Percentiles rank a stretch among this genome's conserved stretches.
These are phyloP conservation scores for Folsomia candida DNA, from an alignment of 2,888 invertebrate genomes.

Conservation along the genomic window DNA sequence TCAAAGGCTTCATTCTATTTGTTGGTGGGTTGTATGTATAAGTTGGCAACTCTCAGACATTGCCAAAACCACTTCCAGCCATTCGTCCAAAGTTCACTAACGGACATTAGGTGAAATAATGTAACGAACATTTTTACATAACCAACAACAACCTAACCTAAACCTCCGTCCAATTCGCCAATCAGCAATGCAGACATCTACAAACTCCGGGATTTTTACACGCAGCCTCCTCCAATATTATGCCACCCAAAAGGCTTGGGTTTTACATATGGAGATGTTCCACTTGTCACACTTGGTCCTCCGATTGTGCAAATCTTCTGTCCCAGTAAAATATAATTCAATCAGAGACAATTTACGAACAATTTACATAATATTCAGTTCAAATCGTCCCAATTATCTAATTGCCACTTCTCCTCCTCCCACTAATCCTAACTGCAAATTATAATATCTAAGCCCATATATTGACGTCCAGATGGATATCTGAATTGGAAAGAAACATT, in stretches of 20 bases:
- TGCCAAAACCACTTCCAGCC: constrained; percentile 1
- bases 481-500: too few relatives aligned
- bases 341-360: too few relatives aligned
- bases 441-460: too few relatives aligned
- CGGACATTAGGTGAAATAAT: too few relatives aligned
- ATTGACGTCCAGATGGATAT: too few relatives aligned
- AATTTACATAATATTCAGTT: too few relatives aligned
- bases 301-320: too few relatives aligned
- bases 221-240: background rate
- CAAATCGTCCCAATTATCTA: background rate
- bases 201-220: background rate
- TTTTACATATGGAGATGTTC: background rate
- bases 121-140: too few relatives aligned
- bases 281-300: background rate
- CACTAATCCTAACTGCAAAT: too few relatives aligned
- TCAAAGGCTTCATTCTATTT: too few relatives aligned
- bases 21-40: background rate
- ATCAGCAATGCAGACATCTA: background rate
- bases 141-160: background rate
- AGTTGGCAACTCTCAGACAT: background rate
- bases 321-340: too few relatives aligned
- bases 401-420: too few relatives aligned
- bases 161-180: background rate
- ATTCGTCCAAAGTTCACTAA: background rate
- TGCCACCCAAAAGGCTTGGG: background rate